Conservation (phyloP, 2,888 invertebrate genomes). For the Andrena haemorrhoa region DNA sequence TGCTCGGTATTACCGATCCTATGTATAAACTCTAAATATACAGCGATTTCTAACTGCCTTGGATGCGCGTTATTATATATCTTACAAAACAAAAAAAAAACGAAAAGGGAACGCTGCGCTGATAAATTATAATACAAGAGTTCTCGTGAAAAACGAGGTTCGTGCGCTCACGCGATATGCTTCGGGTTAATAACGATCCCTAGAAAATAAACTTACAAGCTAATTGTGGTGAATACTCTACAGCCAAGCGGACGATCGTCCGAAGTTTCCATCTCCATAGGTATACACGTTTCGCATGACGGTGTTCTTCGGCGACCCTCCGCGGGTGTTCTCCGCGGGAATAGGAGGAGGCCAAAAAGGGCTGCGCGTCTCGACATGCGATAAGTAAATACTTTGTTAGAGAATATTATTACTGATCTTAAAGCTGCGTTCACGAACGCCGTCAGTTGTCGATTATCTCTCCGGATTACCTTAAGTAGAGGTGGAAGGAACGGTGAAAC, state of each 20-base stretch:
- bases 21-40: constrained; percentile 72
- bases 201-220: constrained; percentile 66
- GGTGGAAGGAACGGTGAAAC: constrained; percentile 17
- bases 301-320: not conserved
- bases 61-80: constrained; percentile 60
- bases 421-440: constrained; percentile 57
- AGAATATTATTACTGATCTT: constrained; percentile 22
- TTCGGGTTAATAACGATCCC: constrained; percentile 53
- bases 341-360: constrained; percentile 8
- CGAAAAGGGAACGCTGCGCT: constrained; percentile 31
- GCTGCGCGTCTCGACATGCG: constrained; percentile 22
- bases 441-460: constrained; percentile 39
- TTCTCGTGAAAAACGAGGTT: constrained; percentile 54
- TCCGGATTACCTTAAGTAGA: constrained; percentile 16
- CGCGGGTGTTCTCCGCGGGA: constrained; percentile 3
- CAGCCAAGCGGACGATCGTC: constrained; percentile 27
- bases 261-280: not conserved
- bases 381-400: constrained; percentile 32
- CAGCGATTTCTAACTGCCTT: constrained; percentile 64
- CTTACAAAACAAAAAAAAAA: constrained; percentile 66
- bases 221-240: constrained; percentile 54
- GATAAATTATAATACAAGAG: constrained; percentile 73
- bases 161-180: constrained; percentile 60
- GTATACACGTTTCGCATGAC: not conserved
- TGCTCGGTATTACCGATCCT: constrained; percentile 44